phyloP scores from a whole-genome alignment of 2,888 invertebrate species.

The Notodonta dromedarius region DNA sequence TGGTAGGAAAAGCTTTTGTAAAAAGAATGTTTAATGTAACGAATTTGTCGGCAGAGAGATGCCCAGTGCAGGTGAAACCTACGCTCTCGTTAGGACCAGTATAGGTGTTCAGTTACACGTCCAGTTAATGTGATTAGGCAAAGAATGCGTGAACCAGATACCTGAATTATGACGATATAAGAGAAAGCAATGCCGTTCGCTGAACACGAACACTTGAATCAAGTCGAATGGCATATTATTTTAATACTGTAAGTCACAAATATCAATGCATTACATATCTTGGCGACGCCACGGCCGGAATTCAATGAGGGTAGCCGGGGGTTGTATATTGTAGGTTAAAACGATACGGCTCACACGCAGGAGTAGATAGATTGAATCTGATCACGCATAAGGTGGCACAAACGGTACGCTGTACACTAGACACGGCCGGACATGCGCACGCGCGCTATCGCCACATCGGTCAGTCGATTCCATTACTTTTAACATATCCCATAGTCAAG shows the following conservation, averaged over 20 bases:
- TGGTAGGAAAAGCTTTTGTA: slow-evolving; percentile 63
- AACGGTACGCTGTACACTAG: not conserved
- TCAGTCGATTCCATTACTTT: slow-evolving; percentile 48
- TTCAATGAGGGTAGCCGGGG: slow-evolving; percentile 51
- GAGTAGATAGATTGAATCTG: slow-evolving; percentile 32
- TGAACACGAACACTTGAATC: slow-evolving; percentile 21
- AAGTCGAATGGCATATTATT: slow-evolving; percentile 41
- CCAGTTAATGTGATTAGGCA: slow-evolving; percentile 79
- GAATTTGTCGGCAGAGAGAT: slow-evolving; percentile 57
- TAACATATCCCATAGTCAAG: slow-evolving; percentile 57
- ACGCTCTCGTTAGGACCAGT: slow-evolving; percentile 71
- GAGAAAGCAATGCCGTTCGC: slow-evolving; percentile 32
- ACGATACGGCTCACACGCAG: slow-evolving; percentile 30
- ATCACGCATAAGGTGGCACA: slow-evolving; percentile 11
- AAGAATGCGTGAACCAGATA: slow-evolving; percentile 78
- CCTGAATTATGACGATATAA: slow-evolving; percentile 63
- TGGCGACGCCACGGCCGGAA: slow-evolving; percentile 54
- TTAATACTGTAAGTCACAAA: slow-evolving; percentile 49
- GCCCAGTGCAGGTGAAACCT: slow-evolving; percentile 51
- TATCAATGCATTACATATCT: slow-evolving; percentile 60
- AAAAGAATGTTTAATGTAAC: slow-evolving; percentile 61
- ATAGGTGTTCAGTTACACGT: slow-evolving; percentile 80
- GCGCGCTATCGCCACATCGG: slow-evolving; percentile 34
- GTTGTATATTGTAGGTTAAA: slow-evolving; percentile 44
- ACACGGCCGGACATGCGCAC: not conserved